These are phyloP conservation scores for Conus ventricosus DNA, from an alignment of 1,140 invertebrate genomes.

Conservation along the genomic window DNA sequence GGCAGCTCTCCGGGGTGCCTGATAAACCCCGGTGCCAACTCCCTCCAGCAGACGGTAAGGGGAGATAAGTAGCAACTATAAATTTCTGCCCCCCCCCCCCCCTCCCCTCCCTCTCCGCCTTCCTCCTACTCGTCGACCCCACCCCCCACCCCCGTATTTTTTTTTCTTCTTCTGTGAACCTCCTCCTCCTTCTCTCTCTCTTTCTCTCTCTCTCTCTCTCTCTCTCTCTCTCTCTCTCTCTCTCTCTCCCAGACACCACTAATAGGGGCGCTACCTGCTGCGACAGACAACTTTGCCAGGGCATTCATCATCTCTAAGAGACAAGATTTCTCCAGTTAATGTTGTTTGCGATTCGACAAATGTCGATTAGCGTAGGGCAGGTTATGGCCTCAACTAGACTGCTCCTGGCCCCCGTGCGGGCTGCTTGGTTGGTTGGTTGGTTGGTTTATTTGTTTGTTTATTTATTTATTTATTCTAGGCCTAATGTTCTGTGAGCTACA, in stretches of 20 bases:
- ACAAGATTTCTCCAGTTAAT: conserved; percentile 8
- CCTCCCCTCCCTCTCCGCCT: background rate
- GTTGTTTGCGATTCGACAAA: conserved; percentile 7
- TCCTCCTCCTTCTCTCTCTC: conserved; percentile 18
- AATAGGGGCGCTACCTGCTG: background rate
- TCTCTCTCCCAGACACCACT: conserved; percentile 11
- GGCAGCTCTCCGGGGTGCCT: background rate
- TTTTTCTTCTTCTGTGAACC: background rate
- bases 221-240: background rate
- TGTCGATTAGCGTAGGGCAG: background rate
- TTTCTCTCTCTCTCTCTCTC: conserved; percentile 5
- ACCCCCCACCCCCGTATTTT: background rate
- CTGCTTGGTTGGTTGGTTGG: background rate
- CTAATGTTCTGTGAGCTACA: too few relatives aligned
- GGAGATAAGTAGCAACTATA: conserved; percentile 7
- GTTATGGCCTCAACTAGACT: background rate
- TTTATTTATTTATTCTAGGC: too few relatives aligned
- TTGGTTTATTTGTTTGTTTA: too few relatives aligned
- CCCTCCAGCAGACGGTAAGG: background rate
- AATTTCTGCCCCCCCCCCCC: too few relatives aligned
- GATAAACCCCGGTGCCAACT: background rate
- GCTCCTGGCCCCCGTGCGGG: background rate
- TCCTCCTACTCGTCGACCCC: too few relatives aligned
- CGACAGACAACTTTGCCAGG: background rate
- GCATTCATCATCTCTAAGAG: conserved; percentile 7